Percentiles rank a stretch among this genome's conserved stretches.
These are phyloP conservation scores for Neodiprion virginianus DNA, from an alignment of 1,140 invertebrate genomes.

Conservation along the genomic window DNA sequence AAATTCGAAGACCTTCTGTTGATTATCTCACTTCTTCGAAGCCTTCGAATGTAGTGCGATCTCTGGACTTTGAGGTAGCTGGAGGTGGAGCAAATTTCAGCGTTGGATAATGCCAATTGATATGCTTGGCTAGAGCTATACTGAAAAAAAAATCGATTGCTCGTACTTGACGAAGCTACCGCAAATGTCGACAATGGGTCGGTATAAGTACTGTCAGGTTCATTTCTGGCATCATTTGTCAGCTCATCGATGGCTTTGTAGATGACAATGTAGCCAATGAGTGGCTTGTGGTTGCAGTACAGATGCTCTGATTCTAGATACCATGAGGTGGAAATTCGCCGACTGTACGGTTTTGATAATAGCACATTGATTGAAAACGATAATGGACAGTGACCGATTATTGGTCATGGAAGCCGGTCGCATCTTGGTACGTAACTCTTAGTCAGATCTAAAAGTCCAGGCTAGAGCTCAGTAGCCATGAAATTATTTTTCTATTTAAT, in stretches of 20 bases:
- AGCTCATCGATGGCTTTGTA: no score
- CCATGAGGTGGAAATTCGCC: conserved; percentile 61
- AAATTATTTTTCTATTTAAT: no score
- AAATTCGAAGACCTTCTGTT: no score
- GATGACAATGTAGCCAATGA: neutral
- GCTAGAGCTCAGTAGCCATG: no score
- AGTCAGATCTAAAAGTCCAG: no score
- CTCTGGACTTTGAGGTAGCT: conserved; percentile 69
- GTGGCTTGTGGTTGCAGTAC: conserved; percentile 41
- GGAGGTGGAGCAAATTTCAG: conserved; percentile 77
- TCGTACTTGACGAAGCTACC: conserved; percentile 69
- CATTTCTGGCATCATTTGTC: no score
- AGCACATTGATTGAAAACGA: conserved; percentile 82
- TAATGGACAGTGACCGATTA: conserved; percentile 66
- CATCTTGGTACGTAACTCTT: conserved; percentile 50
- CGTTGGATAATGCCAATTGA: conserved; percentile 71
- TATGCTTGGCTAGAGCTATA: conserved; percentile 66
- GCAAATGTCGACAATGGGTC: conserved; percentile 62
- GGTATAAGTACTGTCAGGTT: no score
- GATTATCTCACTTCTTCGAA: no score
- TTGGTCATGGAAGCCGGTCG: conserved; percentile 73
- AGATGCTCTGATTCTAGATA: conserved; percentile 59
- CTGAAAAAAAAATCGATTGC: conserved; percentile 63
- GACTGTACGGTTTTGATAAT: conserved; percentile 70
- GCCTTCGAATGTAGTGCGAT: conserved; percentile 38